These are phyloP conservation scores for Oryctes rhinoceros DNA, from an alignment of 1,140 invertebrate genomes.

Conservation along the genomic window DNA sequence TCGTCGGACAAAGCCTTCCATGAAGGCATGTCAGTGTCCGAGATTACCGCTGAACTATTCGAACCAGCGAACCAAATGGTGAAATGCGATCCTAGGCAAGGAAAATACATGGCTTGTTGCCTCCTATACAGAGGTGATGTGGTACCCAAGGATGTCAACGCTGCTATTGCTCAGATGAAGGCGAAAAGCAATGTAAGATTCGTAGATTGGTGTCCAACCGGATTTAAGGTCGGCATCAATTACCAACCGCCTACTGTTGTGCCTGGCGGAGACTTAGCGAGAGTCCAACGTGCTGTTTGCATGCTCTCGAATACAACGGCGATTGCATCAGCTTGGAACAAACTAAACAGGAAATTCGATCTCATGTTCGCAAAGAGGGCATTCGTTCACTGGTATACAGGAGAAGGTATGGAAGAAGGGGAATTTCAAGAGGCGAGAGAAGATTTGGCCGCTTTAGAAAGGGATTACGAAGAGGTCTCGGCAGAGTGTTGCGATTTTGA, in stretches of 20 bases:
- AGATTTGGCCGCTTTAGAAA: constrained; percentile 80
- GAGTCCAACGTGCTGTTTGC: constrained; percentile 71
- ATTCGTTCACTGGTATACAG: constrained; percentile 78
- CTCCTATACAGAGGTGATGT: constrained; percentile 73
- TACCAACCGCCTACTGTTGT: constrained; percentile 75
- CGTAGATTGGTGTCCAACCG: constrained; percentile 75
- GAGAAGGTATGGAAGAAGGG: constrained; percentile 80
- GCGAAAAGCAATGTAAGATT: constrained; percentile 68
- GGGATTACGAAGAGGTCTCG: constrained; percentile 72
- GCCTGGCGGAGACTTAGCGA: constrained; percentile 71
- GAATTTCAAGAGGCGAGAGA: constrained; percentile 86
- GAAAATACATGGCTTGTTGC: constrained; percentile 78
- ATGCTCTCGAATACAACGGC: constrained; percentile 73
- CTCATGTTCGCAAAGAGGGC: constrained; percentile 80
- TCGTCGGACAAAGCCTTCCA: constrained; percentile 70
- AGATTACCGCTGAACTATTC: constrained; percentile 73
- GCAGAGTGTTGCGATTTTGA: constrained; percentile 40
- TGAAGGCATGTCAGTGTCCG: constrained; percentile 69
- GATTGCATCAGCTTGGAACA: constrained; percentile 72
- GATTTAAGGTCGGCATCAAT: constrained; percentile 75
- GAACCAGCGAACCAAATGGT: constrained; percentile 73
- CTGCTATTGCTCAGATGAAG: constrained; percentile 82
- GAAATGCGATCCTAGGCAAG: constrained; percentile 70
- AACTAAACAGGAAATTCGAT: constrained; percentile 81
- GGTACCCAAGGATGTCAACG: constrained; percentile 69